Percentiles rank a stretch among this genome's conserved stretches.
Conservation (phyloP, 2,888 invertebrate genomes). For the Allacma fusca region DNA sequence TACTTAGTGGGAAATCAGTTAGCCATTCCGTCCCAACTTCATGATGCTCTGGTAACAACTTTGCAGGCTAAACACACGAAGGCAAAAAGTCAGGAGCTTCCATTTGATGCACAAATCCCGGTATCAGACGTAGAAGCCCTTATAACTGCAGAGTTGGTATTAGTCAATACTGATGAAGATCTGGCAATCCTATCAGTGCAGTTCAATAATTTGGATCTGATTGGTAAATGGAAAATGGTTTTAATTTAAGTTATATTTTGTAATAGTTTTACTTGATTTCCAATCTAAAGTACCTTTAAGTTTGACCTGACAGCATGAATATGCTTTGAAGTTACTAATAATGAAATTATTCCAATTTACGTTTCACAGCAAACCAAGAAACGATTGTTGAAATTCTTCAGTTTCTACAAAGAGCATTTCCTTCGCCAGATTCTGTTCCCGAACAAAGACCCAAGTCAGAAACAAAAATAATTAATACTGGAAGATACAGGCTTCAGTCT, state of each 20-base stretch:
- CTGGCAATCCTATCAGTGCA: conserved; percentile 83
- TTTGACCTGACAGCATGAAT: too few relatives aligned
- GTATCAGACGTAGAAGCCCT: conserved; percentile 65
- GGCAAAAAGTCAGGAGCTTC: conserved; percentile 12
- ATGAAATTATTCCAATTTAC: not conserved
- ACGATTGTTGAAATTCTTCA: conserved; percentile 87
- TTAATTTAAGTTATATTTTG: not conserved
- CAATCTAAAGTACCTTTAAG: too few relatives aligned
- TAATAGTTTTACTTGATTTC: too few relatives aligned
- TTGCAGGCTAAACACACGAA: conserved; percentile 48
- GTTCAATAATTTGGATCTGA: conserved; percentile 93
- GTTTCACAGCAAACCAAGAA: conserved; percentile 84
- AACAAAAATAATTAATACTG: conserved; percentile 33
- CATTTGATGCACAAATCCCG: conserved; percentile 49
- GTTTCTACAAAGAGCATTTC: conserved; percentile 52
- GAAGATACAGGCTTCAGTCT: conserved; percentile 73
- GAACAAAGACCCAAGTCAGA: conserved; percentile 20
- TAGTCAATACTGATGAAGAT: conserved; percentile 68
- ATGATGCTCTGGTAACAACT: conserved; percentile 58
- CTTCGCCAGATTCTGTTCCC: not conserved
- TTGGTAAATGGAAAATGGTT: conserved; percentile 80
- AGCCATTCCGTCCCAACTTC: conserved; percentile 53
- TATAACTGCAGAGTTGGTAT: conserved; percentile 78
- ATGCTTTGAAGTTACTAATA: not conserved
- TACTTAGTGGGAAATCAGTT: conserved; percentile 39